These are phyloP conservation scores for Caenorhabditis sulstoni DNA, from an alignment of 2,888 invertebrate species.

Conservation along the genomic window DNA sequence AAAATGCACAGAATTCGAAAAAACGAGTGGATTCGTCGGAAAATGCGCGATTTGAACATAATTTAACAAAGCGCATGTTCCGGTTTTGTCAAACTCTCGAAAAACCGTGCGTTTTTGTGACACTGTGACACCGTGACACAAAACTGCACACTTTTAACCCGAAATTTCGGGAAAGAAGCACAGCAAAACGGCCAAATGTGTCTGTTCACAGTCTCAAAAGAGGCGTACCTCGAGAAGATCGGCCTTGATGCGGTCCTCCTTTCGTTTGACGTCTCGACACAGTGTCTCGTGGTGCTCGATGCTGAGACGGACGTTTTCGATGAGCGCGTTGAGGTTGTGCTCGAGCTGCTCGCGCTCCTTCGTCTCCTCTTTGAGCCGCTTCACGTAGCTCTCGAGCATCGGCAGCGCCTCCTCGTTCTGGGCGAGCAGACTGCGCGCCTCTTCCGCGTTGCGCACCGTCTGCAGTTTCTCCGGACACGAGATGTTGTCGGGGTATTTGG, in stretches of 20 bases:
- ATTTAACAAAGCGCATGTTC: too few species aligned
- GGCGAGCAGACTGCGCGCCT: constrained; percentile 59
- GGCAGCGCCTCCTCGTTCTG: constrained; percentile 62
- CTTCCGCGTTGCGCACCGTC: constrained; percentile 57
- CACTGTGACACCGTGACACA: too few species aligned
- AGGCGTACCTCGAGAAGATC: constrained; percentile 57
- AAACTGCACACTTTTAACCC: too few species aligned
- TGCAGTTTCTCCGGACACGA: constrained; percentile 60
- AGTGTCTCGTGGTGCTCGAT: constrained; percentile 61
- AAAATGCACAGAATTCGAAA: too few species aligned
- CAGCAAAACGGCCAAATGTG: too few species aligned
- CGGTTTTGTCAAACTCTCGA: too few species aligned
- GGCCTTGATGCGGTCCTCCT: constrained; percentile 60
- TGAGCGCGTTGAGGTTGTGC: constrained; percentile 54
- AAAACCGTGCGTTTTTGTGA: too few species aligned
- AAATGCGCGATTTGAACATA: too few species aligned
- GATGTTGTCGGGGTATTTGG: constrained; percentile 61
- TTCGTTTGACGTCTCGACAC: constrained; percentile 60
- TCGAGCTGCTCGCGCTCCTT: constrained; percentile 63
- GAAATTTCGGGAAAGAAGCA: too few species aligned
- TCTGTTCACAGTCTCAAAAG: too few species aligned
- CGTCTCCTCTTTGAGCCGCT: constrained; percentile 61
- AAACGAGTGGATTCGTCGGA: too few species aligned
- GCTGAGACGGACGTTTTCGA: constrained; percentile 61
- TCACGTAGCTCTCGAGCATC: constrained; percentile 66